Conservation (phyloP, 30 jellyfish, hydroid and myxozoan species). For the Turritopsis rubra region DNA sequence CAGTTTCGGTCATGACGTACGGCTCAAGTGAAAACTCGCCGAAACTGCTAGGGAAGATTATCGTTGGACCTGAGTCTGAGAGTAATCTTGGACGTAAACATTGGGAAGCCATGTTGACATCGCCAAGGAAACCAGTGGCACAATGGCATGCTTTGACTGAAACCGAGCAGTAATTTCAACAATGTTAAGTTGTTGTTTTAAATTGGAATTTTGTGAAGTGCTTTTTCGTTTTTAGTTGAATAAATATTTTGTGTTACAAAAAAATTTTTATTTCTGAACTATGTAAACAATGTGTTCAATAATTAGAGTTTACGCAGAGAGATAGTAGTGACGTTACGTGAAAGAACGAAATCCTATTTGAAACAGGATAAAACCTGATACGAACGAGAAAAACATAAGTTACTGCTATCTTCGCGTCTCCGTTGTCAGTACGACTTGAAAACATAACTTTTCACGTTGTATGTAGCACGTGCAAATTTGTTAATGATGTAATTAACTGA, state of each 20-base stretch:
- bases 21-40: slow-evolving; percentile 20
- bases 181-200: background rate
- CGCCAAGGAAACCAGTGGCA: slow-evolving; percentile 87
- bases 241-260: background rate
- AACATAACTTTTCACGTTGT: no score
- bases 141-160: slow-evolving; percentile 66
- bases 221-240: background rate
- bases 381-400: no score
- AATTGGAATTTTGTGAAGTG: background rate
- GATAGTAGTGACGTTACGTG: no score
- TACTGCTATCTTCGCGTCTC: no score
- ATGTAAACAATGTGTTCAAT: no score
- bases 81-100: slow-evolving; percentile 79
- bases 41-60: slow-evolving; percentile 42
- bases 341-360: no score
- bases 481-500: no score
- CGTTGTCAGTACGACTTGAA: no score
- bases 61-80: slow-evolving; percentile 68
- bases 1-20: slow-evolving; percentile 40
- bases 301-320: no score
- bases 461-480: no score
- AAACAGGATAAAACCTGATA: no score
- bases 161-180: background rate
- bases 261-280: no score
- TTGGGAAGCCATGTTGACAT: slow-evolving; percentile 79